These are phyloP conservation scores for Halyomorpha halys DNA, from an alignment of 1,140 invertebrate genomes.

Conservation along the genomic window DNA sequence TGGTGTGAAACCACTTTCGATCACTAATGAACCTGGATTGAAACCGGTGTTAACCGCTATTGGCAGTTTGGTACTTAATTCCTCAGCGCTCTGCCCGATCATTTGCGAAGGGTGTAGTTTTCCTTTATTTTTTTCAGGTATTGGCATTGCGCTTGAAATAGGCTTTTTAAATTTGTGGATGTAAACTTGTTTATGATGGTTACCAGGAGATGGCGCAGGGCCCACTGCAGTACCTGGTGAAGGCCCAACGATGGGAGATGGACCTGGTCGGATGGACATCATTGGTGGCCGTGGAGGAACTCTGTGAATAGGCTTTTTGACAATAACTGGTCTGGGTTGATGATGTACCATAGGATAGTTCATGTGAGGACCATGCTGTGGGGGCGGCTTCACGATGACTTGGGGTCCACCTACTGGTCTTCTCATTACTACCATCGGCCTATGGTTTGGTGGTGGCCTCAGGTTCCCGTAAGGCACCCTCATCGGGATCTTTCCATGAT, in stretches of 20 bases:
- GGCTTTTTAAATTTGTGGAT: constrained; percentile 24
- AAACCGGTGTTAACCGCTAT: constrained; percentile 59
- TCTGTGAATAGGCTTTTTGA: constrained; percentile 29
- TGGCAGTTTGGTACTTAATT: constrained; percentile 16
- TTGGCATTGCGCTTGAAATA: neutral
- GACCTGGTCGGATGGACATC: neutral
- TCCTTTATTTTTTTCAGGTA: constrained; percentile 24
- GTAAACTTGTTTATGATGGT: constrained; percentile 9
- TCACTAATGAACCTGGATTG: constrained; percentile 63
- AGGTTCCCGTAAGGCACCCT: neutral
- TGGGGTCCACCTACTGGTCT: constrained; percentile 7
- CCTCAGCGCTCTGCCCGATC: constrained; percentile 23
- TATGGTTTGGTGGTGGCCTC: neutral
- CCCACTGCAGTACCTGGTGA: constrained; percentile 3
- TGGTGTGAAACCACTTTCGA: constrained; percentile 72
- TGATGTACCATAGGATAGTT: constrained; percentile 19
- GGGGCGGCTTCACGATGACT: constrained; percentile 24
- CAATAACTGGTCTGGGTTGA: constrained; percentile 24
- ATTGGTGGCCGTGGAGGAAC: constrained; percentile 24
- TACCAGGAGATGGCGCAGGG: constrained; percentile 2
- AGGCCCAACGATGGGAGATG: neutral
- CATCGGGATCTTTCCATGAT: neutral
- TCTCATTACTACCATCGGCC: constrained; percentile 8
- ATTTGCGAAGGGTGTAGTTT: constrained; percentile 22
- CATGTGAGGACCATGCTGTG: constrained; percentile 21